These are phyloP conservation scores for Hyphantria cunea DNA, from an alignment of 1,140 invertebrate species.

Conservation along the genomic window DNA sequence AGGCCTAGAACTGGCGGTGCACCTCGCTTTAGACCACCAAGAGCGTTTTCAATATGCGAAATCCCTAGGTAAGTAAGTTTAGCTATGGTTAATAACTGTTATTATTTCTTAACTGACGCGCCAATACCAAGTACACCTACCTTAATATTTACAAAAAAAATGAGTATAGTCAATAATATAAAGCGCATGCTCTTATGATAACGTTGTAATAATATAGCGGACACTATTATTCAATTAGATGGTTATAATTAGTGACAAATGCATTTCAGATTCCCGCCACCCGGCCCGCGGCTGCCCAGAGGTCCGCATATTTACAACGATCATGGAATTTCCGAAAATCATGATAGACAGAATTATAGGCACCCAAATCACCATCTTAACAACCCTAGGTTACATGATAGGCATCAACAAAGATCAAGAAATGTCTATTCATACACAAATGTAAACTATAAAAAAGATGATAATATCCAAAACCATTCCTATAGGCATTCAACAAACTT, in stretches of 20 bases:
- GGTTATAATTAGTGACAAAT: conserved; percentile 1
- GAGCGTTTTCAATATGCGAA: conserved; percentile 47
- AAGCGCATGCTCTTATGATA: too few species aligned
- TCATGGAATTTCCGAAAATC: conserved; percentile 31
- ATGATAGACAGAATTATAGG: conserved; percentile 51
- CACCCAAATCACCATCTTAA: conserved; percentile 36
- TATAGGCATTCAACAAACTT: conserved; percentile 38
- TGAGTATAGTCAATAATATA: too few species aligned
- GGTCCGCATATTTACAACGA: conserved; percentile 36
- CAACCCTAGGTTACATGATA: conserved; percentile 38
- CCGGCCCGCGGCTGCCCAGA: conserved; percentile 44
- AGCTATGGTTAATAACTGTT: background rate
- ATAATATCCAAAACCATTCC: conserved; percentile 26
- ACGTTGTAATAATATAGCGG: too few species aligned
- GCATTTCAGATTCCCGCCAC: conserved; percentile 60
- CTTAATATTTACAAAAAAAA: conserved; percentile 10
- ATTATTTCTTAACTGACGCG: conserved; percentile 40
- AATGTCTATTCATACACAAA: conserved; percentile 12
- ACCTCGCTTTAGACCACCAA: conserved; percentile 55
- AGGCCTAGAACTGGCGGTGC: conserved; percentile 61
- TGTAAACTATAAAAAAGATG: conserved; percentile 4
- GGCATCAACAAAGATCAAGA: conserved; percentile 34
- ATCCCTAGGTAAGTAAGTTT: conserved; percentile 46
- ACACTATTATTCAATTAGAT: too few species aligned
- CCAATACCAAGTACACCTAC: conserved; percentile 29